Evolutionary conservation across 1,140 invertebrate genomes (phyloP).

Genomic region (Ruditapes philippinarum): DNA sequence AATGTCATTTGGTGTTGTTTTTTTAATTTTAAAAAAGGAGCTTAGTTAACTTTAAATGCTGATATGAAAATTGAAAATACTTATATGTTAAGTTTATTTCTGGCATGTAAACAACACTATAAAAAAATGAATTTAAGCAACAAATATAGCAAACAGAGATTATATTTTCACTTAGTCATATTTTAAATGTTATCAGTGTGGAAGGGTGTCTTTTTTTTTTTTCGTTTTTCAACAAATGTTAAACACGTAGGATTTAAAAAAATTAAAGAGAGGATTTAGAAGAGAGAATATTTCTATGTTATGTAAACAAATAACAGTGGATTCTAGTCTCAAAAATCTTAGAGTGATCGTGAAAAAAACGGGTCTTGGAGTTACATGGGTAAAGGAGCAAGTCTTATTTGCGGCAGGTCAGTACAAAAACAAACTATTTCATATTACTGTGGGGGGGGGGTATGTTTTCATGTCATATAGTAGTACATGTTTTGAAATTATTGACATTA

Average conservation of each 20-base stretch:
- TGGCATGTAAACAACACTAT: background rate
- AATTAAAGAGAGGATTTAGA: background rate
- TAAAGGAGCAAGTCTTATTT: constrained; percentile 74
- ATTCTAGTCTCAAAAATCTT: background rate
- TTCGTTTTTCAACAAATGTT: background rate
- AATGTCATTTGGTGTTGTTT: too few relatives aligned
- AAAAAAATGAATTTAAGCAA: background rate
- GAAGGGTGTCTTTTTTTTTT: background rate
- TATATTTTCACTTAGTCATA: constrained; percentile 37
- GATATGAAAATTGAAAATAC: too few relatives aligned
- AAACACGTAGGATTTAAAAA: background rate
- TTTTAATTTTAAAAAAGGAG: too few relatives aligned
- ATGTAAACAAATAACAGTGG: background rate
- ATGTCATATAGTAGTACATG: background rate
- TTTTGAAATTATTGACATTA: too few relatives aligned
- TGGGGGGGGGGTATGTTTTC: too few relatives aligned
- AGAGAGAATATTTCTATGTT: background rate
- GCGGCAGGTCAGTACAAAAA: constrained; percentile 70
- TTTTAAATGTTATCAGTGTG: constrained; percentile 29
- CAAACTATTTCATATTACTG: too few relatives aligned
- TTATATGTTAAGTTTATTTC: too few relatives aligned
- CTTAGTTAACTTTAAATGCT: too few relatives aligned
- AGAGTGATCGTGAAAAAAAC: background rate
- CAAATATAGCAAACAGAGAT: too few relatives aligned
- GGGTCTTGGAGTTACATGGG: constrained; percentile 59